Conservation (phyloP, 2,888 invertebrate genomes). For the Drosophila flavopinicola region DNA sequence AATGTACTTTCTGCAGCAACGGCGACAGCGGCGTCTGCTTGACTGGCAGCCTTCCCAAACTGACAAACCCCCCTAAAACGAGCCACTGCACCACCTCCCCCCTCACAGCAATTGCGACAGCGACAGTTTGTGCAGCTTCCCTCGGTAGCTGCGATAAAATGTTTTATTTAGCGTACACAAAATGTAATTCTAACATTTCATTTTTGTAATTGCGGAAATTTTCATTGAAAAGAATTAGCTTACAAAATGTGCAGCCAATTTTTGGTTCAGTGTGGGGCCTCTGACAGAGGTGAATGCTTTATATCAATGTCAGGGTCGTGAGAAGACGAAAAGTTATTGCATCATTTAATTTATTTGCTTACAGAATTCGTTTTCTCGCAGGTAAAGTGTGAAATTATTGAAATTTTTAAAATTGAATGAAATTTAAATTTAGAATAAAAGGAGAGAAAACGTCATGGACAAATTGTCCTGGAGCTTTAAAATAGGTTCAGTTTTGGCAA, state of each 20-base stretch:
- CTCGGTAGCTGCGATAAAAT: slow-evolving; percentile 43
- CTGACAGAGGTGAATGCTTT: slow-evolving; percentile 56
- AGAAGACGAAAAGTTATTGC: slow-evolving; percentile 1
- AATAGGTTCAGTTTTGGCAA: no score
- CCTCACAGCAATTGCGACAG: slow-evolving; percentile 26
- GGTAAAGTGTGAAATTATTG: no score
- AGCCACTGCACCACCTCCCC: neutral
- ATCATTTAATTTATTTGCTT: no score
- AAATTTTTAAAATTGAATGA: no score
- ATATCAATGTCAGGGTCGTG: slow-evolving; percentile 69
- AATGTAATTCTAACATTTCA: slow-evolving; percentile 72
- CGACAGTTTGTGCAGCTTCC: slow-evolving; percentile 41
- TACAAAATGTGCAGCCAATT: slow-evolving; percentile 37
- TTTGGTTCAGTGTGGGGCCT: slow-evolving; percentile 10
- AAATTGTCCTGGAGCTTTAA: no score
- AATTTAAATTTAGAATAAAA: no score
- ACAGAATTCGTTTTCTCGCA: no score
- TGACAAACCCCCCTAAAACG: neutral
- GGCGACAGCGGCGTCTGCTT: slow-evolving; percentile 54
- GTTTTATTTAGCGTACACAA: slow-evolving; percentile 60
- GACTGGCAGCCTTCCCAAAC: slow-evolving; percentile 55
- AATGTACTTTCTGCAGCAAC: slow-evolving; percentile 64
- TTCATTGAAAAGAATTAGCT: slow-evolving; percentile 77
- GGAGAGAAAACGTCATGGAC: no score
- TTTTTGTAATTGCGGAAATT: slow-evolving; percentile 73